Evolutionary conservation across 2,888 invertebrate genomes (phyloP), one percentile per base, ranked within the genome.

Genomic region (Drosophila meridiana): DNA sequence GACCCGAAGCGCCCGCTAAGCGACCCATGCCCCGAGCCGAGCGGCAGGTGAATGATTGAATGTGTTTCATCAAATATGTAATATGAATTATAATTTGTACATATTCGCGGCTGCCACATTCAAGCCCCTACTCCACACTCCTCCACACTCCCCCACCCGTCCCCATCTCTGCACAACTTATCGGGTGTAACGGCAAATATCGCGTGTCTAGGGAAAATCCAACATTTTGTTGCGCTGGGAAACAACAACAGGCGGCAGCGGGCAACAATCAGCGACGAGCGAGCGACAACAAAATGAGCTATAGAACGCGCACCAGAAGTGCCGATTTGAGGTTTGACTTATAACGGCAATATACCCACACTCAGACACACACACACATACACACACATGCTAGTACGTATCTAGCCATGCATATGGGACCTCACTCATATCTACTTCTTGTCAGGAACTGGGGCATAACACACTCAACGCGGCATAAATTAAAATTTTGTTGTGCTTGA

Each of bases 51-150:
- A 81, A 82, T 85, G 85, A 88, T 90, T 88, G 87, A 86, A 86
- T 89, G 86, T 90, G 90, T 86, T 86, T 90, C 90, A 86, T 90
- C 86, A 90, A 86, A 86, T 86, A 88, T 83, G 83, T 86, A 86
- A 89, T 88, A 90, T 86, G 82, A 88, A 88, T 90, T 86, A 86
- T 86, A 90, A 90, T 90, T 86, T 90, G 73, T 76, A 80, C 87
- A 78, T 86, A 89, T 84, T 70, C 60, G 71, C 45, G 60, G 52
- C 60, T 65, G 55, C 47, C 60, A 47, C 56, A 53, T 48, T 57
- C 38, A 56, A 40, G 38, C 59, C 47, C 40, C 4, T 14, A 14
- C 3, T 7, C 26, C 45, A 60, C n/a, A 4, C 30, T 11, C 26
- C 14, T 2, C 5, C 5, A 14, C 40, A 2, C 7, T 3, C 40